phyloP scores from a whole-genome alignment of 2,888 invertebrate species.

The Limenitis camilla region DNA sequence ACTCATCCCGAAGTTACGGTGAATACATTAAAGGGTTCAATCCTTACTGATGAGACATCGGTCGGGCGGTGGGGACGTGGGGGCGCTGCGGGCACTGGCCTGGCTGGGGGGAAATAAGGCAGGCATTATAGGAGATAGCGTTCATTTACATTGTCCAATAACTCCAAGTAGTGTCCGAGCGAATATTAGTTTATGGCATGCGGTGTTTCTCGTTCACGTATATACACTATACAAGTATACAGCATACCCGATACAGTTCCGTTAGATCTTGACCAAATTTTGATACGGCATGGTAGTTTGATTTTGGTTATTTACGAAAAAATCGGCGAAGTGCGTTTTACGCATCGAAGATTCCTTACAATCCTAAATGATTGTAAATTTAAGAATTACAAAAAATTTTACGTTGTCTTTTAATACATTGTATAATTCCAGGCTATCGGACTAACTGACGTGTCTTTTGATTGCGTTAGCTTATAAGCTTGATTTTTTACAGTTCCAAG shows the following conservation, averaged over 20 bases:
- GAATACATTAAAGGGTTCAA: constrained; percentile 75
- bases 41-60: constrained; percentile 74
- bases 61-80: constrained; percentile 57
- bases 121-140: constrained; percentile 74
- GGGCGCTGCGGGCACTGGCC: constrained; percentile 59
- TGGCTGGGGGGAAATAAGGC: constrained; percentile 64
- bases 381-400: no score
- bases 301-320: no score
- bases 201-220: constrained; percentile 37
- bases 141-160: constrained; percentile 77
- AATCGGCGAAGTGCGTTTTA: no score
- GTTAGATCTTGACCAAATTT: constrained; percentile 35
- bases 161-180: constrained; percentile 74
- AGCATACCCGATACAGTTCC: no score
- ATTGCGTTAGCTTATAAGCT: no score
- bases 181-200: constrained; percentile 71
- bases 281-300: constrained; percentile 2
- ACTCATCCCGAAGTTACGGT: constrained; percentile 74
- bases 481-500: no score
- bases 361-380: no score
- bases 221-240: not conserved
- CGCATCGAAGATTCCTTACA: no score
- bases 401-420: no score
- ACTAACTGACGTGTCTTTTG: no score
- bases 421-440: no score